These are phyloP conservation scores for Puffinus mauretanicus DNA, from an alignment of 2,113 vertebrate genomes.

Conservation along the genomic window DNA sequence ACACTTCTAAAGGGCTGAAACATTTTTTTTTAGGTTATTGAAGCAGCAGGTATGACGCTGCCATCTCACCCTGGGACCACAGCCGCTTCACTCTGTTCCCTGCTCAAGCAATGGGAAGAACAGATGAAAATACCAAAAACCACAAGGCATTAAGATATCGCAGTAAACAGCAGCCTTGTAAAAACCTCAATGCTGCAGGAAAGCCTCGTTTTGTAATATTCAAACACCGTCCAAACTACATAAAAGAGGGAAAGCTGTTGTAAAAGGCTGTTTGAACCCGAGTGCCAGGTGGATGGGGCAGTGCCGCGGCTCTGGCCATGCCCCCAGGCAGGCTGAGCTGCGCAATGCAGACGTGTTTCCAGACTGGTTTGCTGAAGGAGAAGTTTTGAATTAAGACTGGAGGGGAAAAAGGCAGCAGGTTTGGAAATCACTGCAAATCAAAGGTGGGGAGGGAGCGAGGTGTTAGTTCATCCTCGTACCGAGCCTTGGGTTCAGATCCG, in stretches of 20 bases:
- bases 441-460: background rate
- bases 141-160: background rate
- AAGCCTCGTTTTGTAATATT: background rate
- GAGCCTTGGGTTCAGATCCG: background rate
- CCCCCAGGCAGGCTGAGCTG: background rate
- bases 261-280: background rate
- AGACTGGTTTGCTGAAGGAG: background rate
- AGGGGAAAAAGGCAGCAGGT: background rate
- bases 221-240: background rate
- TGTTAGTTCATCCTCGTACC: background rate
- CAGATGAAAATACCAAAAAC: background rate
- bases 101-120: fast-evolving
- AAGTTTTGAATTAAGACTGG: background rate
- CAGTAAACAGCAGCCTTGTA: background rate
- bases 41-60: background rate
- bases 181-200: background rate
- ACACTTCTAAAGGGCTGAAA: background rate
- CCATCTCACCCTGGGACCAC: background rate
- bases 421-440: background rate
- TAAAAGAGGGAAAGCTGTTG: background rate
- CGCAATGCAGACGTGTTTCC: fast-evolving
- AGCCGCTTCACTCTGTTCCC: fast-evolving
- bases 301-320: fast-evolving
- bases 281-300: background rate
- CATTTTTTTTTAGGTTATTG: background rate